A percentile compares a stretch with the other conserved stretches of the same genome.
These are phyloP conservation scores for Myiothlypis chrysogaster DNA, from an alignment of 2,797 vertebrate genomes.

Conservation along the genomic window DNA sequence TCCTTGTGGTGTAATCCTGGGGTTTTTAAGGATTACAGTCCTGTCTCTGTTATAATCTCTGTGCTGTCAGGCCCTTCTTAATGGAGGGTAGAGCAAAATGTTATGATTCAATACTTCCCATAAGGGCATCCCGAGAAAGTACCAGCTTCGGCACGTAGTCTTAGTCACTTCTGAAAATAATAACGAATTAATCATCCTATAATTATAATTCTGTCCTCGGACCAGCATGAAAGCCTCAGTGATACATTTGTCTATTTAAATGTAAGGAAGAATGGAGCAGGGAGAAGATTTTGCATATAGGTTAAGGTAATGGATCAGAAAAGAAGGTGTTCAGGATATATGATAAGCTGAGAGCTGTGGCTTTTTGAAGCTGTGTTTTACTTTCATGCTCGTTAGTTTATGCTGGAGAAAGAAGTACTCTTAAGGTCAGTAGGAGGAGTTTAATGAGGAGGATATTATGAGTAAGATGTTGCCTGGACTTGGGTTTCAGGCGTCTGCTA, in stretches of 20 bases:
- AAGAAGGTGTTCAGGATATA: neutral
- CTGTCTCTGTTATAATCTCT: neutral
- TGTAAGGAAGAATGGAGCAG: neutral
- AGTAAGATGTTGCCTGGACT: neutral
- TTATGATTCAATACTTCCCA: neutral
- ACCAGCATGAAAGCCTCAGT: neutral
- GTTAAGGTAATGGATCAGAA: neutral
- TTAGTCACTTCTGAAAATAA: neutral
- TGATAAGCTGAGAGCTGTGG: neutral
- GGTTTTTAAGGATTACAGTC: neutral
- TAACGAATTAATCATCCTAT: neutral
- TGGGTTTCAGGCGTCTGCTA: neutral
- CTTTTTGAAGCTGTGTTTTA: neutral
- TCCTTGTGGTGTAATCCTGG: neutral
- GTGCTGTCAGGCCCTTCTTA: neutral
- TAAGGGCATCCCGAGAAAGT: neutral
- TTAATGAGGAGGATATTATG: neutral
- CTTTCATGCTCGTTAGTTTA: neutral
- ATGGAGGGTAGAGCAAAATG: neutral
- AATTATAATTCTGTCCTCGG: neutral
- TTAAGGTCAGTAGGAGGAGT: neutral
- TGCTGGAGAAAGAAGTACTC: neutral
- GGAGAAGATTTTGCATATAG: neutral
- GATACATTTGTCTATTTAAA: neutral
- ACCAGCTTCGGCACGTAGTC: fast-evolving